Percentiles rank a stretch among this genome's conserved stretches.
Conservation (phyloP, 1,140 invertebrate genomes). For the Harpegnathos saltator region DNA sequence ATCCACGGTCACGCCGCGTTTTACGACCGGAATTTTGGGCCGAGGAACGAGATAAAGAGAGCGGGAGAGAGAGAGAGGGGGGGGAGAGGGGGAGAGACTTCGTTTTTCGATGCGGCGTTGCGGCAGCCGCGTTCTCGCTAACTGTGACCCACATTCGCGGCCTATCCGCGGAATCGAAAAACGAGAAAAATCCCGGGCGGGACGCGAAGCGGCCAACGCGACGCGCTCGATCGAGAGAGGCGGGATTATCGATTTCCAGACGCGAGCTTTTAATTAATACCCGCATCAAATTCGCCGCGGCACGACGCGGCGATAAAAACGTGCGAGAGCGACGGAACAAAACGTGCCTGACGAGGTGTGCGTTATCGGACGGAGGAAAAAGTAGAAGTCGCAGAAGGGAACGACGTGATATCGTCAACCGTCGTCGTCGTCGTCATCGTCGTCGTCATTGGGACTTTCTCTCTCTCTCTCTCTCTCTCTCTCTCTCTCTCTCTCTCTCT, state of each 20-base stretch:
- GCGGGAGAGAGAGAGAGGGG: conserved; percentile 3
- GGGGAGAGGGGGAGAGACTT: conserved; percentile 1
- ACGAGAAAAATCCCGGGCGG: conserved; percentile 21
- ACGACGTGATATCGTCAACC: neutral
- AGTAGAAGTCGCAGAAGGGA: neutral
- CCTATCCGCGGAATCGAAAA: conserved; percentile 32
- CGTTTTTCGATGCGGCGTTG: conserved; percentile 34
- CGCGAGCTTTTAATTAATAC: neutral
- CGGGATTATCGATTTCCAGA: neutral
- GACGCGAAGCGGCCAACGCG: neutral
- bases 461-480: too few species aligned
- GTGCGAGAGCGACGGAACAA: neutral
- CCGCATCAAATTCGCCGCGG: neutral
- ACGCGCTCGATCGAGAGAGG: neutral
- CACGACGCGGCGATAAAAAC: neutral
- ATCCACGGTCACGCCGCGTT: conserved; percentile 3
- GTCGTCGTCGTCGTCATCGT: too few species aligned
- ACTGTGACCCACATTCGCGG: conserved; percentile 58
- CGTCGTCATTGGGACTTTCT: neutral
- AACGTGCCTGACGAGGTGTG: neutral
- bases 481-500: too few species aligned
- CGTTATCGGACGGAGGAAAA: neutral
- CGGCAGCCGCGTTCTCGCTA: conserved; percentile 3
- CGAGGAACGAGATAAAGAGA: neutral
- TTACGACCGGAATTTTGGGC: conserved; percentile 26